Evolutionary conservation across 2,888 invertebrate genomes (phyloP).

Genomic region (Chrysolina haemoptera): DNA sequence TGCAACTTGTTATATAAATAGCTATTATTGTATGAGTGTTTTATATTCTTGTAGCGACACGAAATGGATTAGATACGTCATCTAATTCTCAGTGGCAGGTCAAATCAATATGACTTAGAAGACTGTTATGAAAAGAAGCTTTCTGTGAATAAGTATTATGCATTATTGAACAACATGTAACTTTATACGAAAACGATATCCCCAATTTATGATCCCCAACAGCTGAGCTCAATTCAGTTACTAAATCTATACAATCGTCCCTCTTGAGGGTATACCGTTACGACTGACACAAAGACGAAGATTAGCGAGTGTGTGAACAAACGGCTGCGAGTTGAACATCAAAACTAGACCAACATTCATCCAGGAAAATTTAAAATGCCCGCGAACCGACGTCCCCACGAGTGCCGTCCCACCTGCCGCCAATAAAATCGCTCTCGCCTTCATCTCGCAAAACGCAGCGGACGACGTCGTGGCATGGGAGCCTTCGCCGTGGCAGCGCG

Average conservation of each 20-base stretch:
- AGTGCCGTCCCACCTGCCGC: background rate
- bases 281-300: background rate
- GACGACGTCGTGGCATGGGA: conserved; percentile 12
- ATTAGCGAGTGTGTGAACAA: background rate
- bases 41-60: no score
- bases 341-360: background rate
- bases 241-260: background rate
- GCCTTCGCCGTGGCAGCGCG: conserved; percentile 9
- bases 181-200: no score
- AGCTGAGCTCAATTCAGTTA: background rate
- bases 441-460: no score
- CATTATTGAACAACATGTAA: no score
- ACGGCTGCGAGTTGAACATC: background rate
- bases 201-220: no score
- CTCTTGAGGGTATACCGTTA: background rate
- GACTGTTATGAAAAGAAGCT: no score
- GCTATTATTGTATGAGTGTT: no score
- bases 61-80: no score
- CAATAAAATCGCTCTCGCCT: background rate
- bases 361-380: background rate
- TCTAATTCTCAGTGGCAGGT: no score
- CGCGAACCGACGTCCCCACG: background rate
- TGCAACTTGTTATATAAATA: no score
- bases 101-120: no score
- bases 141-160: no score